phyloP scores from a whole-genome alignment of 2,113 vertebrate genomes.

The Ameiurus melas region DNA sequence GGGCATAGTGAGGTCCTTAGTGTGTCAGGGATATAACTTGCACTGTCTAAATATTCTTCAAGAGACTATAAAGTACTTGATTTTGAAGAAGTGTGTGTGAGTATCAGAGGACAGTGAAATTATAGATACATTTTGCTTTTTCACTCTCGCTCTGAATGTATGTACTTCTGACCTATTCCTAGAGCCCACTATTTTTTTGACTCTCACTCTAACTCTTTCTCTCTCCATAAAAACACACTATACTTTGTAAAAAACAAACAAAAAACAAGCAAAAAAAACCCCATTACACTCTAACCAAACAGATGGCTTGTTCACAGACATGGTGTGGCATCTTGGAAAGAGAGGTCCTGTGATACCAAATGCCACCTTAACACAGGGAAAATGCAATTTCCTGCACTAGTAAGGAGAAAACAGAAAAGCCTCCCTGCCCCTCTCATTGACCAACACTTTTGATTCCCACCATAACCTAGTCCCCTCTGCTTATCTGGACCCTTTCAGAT shows the following conservation, averaged over 20 bases:
- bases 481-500: slow-evolving; percentile 19
- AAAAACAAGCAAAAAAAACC: slow-evolving; percentile 40
- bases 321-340: slow-evolving; percentile 69
- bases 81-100: slow-evolving; percentile 34
- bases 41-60: slow-evolving; percentile 45
- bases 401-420: slow-evolving; percentile 41
- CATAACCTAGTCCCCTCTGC: slow-evolving; percentile 4
- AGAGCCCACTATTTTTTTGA: neutral
- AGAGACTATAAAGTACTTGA: slow-evolving; percentile 51
- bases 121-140: slow-evolving; percentile 47
- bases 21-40: neutral
- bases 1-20: neutral
- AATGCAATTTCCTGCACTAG: slow-evolving; percentile 52
- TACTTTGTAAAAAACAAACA: slow-evolving; percentile 51
- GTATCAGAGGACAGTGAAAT: slow-evolving; percentile 7
- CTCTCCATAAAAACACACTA: slow-evolving; percentile 58
- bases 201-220: slow-evolving; percentile 24
- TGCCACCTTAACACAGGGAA: slow-evolving; percentile 64
- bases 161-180: slow-evolving; percentile 39
- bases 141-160: slow-evolving; percentile 18
- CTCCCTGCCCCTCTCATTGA: slow-evolving; percentile 23
- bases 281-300: slow-evolving; percentile 73
- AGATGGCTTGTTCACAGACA: slow-evolving; percentile 76
- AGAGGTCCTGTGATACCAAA: slow-evolving; percentile 74
- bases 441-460: slow-evolving; percentile 40